Conservation (phyloP, 2,888 invertebrate species). For the Tupiocoris notatus region DNA sequence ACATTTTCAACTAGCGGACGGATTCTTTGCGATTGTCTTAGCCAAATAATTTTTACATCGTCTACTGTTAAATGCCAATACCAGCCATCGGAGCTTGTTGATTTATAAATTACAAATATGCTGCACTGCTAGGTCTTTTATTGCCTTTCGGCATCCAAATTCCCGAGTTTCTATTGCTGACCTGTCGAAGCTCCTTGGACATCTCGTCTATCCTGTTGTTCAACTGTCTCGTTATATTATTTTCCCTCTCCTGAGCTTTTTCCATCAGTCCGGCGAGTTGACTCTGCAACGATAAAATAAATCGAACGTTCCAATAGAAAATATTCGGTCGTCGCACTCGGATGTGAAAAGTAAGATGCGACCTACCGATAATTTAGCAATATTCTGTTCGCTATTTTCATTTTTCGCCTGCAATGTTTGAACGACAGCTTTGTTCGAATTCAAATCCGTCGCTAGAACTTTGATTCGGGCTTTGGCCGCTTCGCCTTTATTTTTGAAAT, state of each 20-base stretch:
- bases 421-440: conserved; percentile 61
- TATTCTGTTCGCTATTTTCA: conserved; percentile 63
- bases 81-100: neutral
- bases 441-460: conserved; percentile 66
- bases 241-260: conserved; percentile 45
- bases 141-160: conserved; percentile 10
- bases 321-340: too few species aligned
- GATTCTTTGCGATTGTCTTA: neutral
- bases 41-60: too few species aligned
- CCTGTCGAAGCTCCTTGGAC: conserved; percentile 43
- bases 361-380: conserved; percentile 59
- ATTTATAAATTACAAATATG: conserved; percentile 4
- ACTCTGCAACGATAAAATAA: conserved; percentile 29
- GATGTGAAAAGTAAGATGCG: too few species aligned
- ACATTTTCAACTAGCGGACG: neutral
- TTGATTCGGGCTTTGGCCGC: conserved; percentile 67
- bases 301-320: neutral
- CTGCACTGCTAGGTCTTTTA: conserved; percentile 10
- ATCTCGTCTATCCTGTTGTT: conserved; percentile 41
- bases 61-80: neutral
- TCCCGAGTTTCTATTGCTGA: conserved; percentile 23
- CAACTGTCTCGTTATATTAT: conserved; percentile 26
- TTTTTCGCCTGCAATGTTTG: conserved; percentile 64
- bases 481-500: conserved; percentile 64
- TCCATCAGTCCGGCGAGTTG: conserved; percentile 43